A percentile compares a stretch with the other conserved stretches of the same genome.
Evolutionary conservation across 2,113 vertebrate genomes (phyloP).

Genomic region (Seriola dumerili): DNA sequence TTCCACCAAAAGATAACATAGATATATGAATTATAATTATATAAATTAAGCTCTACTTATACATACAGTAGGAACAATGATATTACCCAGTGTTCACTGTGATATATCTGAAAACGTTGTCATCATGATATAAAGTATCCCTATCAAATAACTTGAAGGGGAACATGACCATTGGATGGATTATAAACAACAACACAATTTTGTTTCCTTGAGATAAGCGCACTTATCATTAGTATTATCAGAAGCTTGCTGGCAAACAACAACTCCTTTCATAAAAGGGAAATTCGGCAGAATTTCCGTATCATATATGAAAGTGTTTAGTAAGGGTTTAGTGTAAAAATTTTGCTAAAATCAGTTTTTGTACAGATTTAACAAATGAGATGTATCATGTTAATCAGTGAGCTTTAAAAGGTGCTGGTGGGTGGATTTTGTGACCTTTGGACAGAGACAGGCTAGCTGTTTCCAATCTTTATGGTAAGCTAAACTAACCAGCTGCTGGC

Average conservation of each 20-base stretch:
- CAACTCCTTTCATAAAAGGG: background rate
- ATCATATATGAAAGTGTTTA: background rate
- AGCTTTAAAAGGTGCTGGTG: background rate
- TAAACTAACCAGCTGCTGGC: background rate
- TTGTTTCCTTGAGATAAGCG: slow-evolving; percentile 11
- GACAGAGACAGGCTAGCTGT: background rate
- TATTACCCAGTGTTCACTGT: background rate
- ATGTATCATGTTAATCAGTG: background rate
- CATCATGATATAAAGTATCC: background rate
- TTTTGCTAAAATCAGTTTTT: background rate
- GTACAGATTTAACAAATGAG: background rate
- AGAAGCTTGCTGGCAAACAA: background rate
- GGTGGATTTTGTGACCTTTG: background rate
- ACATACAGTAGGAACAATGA: background rate
- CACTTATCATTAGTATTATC: background rate
- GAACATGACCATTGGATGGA: background rate
- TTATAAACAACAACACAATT: background rate
- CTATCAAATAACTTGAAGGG: background rate
- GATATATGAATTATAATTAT: background rate
- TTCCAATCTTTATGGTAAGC: background rate
- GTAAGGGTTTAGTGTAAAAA: background rate
- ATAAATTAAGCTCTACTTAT: background rate
- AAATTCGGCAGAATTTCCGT: background rate
- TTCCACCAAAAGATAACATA: background rate
- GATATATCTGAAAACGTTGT: background rate